Base-by-base conservation (phyloP, 2,797 vertebrate species). In the Channa striata region DNA sequence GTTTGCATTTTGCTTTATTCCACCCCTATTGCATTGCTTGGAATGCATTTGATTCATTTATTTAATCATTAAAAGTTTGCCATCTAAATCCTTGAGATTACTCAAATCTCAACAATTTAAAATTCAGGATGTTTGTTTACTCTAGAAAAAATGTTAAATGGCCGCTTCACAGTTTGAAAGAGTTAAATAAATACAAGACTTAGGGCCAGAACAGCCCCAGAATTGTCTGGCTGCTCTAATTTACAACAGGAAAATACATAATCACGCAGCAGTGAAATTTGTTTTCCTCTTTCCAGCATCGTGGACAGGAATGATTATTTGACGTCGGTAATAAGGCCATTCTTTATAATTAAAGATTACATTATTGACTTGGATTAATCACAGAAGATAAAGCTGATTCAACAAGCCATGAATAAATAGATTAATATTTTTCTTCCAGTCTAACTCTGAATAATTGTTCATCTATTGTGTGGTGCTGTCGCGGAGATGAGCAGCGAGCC, bases 361-460 rank as follows among this genome's bases (percentile, higher is more conserved):
- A 85, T 89, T 93, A 92, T 92, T 94, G 90, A 92, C 91, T 89
- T 60, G 72, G 80, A 90, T 93, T 91, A 91, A 93, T 92, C 84
- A 80, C 80, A 70, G 66, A 68, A 85, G 86, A 93, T 91, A 90
- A 89, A 90, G 84, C 85, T 89, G 82, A 91, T 85, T 91, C 87
- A 91, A 91, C 91, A 92, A 89, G 84, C 85, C 83, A 76, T 91
- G 91, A 93, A 91, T 90, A 89, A 90, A 90, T 87, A 92, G 83
- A 93, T 92, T 81, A 72, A 81, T 88, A 82, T 90, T 90, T 91
- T 78, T 88, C 87, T 86, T 72, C 74, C 65, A 74, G 79, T 78
- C 77, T 73, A 64, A 85, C 74, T 66, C 82, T 72, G 78, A 88
- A 86, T 89, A 86, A 92, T 89, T 90, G 86, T 91, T 84, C 61